Percentiles rank a stretch among this genome's conserved stretches.
Evolutionary conservation across 2,113 vertebrate genomes (phyloP).

Genomic region (Daubentonia madagascariensis): DNA sequence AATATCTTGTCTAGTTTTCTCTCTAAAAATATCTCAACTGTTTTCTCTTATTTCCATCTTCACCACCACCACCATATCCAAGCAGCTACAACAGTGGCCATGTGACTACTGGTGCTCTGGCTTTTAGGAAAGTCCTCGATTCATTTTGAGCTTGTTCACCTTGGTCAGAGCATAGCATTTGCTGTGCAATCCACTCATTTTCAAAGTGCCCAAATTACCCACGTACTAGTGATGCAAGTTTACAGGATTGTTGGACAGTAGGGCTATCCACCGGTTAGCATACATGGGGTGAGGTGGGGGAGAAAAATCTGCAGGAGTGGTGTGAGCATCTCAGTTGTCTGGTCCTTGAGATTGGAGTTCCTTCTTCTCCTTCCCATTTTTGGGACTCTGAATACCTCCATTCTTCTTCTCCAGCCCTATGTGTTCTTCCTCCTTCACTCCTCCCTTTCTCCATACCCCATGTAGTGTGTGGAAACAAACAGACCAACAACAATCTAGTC

Average conservation of each 20-base stretch:
- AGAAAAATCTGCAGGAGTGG: background rate
- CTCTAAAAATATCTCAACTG: background rate
- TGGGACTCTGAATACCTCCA: background rate
- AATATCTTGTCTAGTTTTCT: background rate
- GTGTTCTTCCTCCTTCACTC: background rate
- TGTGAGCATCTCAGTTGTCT: background rate
- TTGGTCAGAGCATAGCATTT: background rate
- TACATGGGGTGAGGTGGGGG: background rate
- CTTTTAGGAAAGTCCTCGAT: background rate
- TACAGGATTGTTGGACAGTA: background rate
- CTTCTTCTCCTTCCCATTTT: background rate
- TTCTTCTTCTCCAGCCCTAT: background rate
- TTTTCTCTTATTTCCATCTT: background rate
- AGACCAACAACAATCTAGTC: background rate
- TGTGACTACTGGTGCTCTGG: background rate
- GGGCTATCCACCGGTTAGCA: background rate
- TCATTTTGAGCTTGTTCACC: background rate
- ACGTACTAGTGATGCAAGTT: background rate
- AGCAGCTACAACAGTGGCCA: background rate
- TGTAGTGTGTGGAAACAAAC: background rate
- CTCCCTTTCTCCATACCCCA: background rate
- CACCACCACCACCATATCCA: background rate
- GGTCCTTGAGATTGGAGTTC: background rate
- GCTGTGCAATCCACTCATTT: background rate
- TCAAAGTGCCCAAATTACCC: background rate